Evolutionary conservation across 37 sponge, comb jelly and placozoan species (phyloP).

Genomic region (Amphimedon queenslandica): DNA sequence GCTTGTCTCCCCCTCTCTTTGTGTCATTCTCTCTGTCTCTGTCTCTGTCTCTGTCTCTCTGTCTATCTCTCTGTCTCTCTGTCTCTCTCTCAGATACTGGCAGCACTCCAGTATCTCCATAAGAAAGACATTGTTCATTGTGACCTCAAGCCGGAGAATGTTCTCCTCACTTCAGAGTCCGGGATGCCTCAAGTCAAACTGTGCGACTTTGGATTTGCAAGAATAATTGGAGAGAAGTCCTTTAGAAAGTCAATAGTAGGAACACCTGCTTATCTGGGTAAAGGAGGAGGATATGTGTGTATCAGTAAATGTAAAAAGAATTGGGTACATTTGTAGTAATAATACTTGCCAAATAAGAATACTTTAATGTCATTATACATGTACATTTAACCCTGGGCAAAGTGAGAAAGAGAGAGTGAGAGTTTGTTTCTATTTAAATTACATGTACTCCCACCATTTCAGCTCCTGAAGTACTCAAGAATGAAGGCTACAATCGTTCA

Average conservation of each 20-base stretch:
- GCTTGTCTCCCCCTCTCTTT: not conserved
- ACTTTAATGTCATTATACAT: too few species aligned
- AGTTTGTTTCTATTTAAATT: not conserved
- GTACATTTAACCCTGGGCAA: too few species aligned
- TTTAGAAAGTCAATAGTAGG: conserved; percentile 98
- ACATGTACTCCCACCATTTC: not conserved
- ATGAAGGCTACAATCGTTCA: conserved; percentile 88
- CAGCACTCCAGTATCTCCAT: conserved; percentile 91
- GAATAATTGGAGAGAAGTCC: conserved; percentile 91
- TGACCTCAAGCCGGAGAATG: conserved; percentile 99
- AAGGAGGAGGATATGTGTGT: too few species aligned
- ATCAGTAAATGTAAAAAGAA: too few species aligned
- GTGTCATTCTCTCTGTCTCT: not conserved
- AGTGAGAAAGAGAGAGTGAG: too few species aligned
- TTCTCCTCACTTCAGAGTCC: conserved; percentile 78
- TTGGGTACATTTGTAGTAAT: too few species aligned
- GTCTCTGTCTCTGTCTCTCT: not conserved
- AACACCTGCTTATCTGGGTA: conserved; percentile 97
- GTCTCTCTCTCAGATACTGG: conserved; percentile 66
- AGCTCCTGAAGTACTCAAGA: conserved; percentile 97
- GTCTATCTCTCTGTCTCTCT: not conserved
- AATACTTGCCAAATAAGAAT: too few species aligned
- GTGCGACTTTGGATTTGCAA: conserved; percentile 99
- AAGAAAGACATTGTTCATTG: conserved; percentile 95
- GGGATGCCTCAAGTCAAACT: conserved; percentile 79